A percentile compares a stretch with the other conserved stretches of the same genome.
phyloP scores from a whole-genome alignment of 2,888 invertebrate genomes.

The Phymatocera aterrima region DNA sequence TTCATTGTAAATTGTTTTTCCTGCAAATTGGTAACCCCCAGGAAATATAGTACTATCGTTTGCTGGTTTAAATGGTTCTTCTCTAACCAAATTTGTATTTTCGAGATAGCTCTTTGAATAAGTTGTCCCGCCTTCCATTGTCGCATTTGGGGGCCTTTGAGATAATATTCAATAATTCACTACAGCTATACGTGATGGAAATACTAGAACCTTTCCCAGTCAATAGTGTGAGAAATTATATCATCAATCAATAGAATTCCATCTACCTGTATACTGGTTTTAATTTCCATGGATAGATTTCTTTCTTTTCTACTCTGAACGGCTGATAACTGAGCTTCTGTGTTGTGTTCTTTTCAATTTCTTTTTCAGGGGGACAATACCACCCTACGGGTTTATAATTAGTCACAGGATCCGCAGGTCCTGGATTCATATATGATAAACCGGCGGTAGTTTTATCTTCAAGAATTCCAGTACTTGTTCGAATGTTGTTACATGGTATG shows the following conservation, averaged over 20 bases:
- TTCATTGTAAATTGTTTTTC: conserved; percentile 62
- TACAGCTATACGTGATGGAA: background rate
- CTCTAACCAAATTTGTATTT: conserved; percentile 52
- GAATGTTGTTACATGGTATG: conserved; percentile 66
- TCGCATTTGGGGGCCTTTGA: conserved; percentile 60
- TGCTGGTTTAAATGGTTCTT: conserved; percentile 53
- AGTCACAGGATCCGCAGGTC: conserved; percentile 58
- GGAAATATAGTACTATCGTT: conserved; percentile 54
- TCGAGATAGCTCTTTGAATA: conserved; percentile 69
- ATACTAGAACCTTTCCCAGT: background rate
- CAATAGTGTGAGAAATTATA: conserved; percentile 44
- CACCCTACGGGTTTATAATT: conserved; percentile 67
- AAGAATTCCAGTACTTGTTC: conserved; percentile 60
- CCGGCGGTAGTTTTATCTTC: conserved; percentile 64
- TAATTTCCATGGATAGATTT: conserved; percentile 68
- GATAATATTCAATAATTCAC: background rate
- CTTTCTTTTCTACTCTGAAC: conserved; percentile 61
- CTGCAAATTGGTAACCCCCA: conserved; percentile 49
- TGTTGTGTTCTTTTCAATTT: conserved; percentile 66
- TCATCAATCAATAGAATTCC: conserved; percentile 49
- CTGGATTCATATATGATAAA: conserved; percentile 66
- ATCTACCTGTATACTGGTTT: conserved; percentile 64
- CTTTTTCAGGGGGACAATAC: conserved; percentile 64
- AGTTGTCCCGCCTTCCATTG: conserved; percentile 68
- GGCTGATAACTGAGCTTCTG: conserved; percentile 71